Base-by-base conservation (phyloP, 2,888 invertebrate genomes). In the Pharmacophagus antenor region DNA sequence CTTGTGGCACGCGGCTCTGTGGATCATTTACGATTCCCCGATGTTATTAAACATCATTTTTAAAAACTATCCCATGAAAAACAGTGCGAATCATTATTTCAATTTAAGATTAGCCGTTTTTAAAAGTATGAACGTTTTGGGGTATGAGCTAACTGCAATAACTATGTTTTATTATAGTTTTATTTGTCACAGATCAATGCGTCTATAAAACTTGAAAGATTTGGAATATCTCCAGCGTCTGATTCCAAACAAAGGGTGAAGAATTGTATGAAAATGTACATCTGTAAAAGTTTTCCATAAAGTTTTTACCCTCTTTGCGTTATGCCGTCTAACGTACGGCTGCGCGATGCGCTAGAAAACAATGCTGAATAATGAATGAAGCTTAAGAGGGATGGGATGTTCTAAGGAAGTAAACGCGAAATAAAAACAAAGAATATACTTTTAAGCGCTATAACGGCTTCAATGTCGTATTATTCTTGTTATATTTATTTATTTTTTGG, bases 1-100 rank as follows among this genome's bases (percentile, higher is more conserved):
- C 71, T 70, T 67, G 70, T 67, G 73, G 80, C 85, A 84, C 85
- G 84, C 82, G 84, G 80, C 76, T 15, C 37, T 15, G n/a, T 67
- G 65, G 66, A 68, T 76, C 76, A 66, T 74, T 71, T 76, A 56
- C 44, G 23, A 20, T 65, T 71, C 10, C 15, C 37, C 25, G 31
- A 10, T 31, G 2, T n/a, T 21, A 21, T 20, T 27, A 21, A 42
- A 48, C 17, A 49, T n/a, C n/a, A 27, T 20, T 42, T 25, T 31
- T 6, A 44, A 54, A 49, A 49, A 17, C 42, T 17, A 44, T 50
- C 44, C 50, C 70, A 71, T 73, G 71, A 72, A 62, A n/a, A 61
- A 31, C 15, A 15, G 31, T n/a, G n/a, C n/a, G n/a, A n/a, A n/a
- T n/a, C n/a, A n/a, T n/a, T n/a, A n/a, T n/a, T n/a, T n/a, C n/a